Percentiles rank a stretch among this genome's conserved stretches.
phyloP scores from a whole-genome alignment of 2,888 invertebrate species.

The Drosophila trichaetosa region DNA sequence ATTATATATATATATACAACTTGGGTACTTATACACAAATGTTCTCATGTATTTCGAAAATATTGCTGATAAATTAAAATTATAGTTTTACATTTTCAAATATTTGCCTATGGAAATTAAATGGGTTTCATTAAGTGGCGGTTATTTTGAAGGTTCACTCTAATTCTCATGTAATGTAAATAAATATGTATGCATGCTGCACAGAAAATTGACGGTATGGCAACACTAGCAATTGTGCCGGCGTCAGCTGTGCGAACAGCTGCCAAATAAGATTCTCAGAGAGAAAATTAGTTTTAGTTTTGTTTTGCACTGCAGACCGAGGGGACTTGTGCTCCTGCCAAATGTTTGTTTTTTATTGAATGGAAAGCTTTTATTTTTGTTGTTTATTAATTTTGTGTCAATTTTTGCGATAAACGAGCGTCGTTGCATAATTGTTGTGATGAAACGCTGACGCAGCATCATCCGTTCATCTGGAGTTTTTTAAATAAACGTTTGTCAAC shows the following conservation, averaged over 20 bases:
- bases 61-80: neutral
- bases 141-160: constrained; percentile 9
- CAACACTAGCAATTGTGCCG: constrained; percentile 22
- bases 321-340: neutral
- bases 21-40: constrained; percentile 14
- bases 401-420: constrained; percentile 5
- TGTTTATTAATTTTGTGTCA: neutral
- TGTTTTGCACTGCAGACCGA: constrained; percentile 43
- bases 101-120: neutral
- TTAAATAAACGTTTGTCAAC: constrained; percentile 13
- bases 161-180: constrained; percentile 15
- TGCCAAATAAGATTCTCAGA: constrained; percentile 20
- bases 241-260: constrained; percentile 50
- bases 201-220: constrained; percentile 10
- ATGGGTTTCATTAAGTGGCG: neutral
- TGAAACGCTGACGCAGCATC: constrained; percentile 22
- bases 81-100: neutral
- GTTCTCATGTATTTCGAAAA: neutral
- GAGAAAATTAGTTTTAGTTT: constrained; percentile 34
- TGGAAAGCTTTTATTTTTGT: constrained; percentile 44
- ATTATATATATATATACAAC: constrained; percentile 11
- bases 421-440: constrained; percentile 15
- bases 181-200: neutral
- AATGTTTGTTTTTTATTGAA: constrained; percentile 2
- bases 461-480: constrained; percentile 6